These are phyloP conservation scores for Antennarius maculatus DNA, from an alignment of 2,797 vertebrate species.

Conservation along the genomic window DNA sequence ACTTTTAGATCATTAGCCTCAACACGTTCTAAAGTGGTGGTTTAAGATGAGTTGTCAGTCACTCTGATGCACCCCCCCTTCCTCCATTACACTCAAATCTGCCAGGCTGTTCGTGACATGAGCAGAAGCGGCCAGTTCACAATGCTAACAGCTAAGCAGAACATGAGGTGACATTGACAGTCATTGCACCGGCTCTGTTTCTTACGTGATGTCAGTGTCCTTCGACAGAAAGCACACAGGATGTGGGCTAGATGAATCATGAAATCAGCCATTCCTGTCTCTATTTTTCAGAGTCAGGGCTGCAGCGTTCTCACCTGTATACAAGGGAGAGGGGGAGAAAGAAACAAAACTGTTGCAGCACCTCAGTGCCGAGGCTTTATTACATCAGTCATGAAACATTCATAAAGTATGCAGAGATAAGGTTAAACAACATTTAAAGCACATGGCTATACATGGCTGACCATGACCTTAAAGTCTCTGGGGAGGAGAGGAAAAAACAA, in stretches of 20 bases:
- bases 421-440: constrained; percentile 80
- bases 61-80: constrained; percentile 59
- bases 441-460: constrained; percentile 79
- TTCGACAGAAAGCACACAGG: constrained; percentile 50
- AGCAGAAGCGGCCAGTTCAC: constrained; percentile 44
- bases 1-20: constrained; percentile 73
- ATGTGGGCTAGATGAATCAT: constrained; percentile 59
- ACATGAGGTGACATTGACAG: constrained; percentile 79
- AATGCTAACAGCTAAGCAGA: constrained; percentile 76
- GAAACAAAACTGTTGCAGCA: constrained; percentile 44
- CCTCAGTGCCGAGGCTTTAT: constrained; percentile 41
- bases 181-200: constrained; percentile 57
- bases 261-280: constrained; percentile 67
- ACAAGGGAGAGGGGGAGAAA: constrained; percentile 36
- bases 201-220: constrained; percentile 73
- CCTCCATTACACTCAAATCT: constrained; percentile 62
- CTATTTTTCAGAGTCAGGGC: constrained; percentile 66
- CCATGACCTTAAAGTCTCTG: constrained; percentile 68
- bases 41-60: constrained; percentile 74
- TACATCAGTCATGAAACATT: constrained; percentile 69
- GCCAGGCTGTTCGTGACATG: constrained; percentile 54
- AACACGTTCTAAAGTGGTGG: constrained; percentile 72
- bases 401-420: constrained; percentile 79
- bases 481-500: constrained; percentile 33
- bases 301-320: constrained; percentile 54